phyloP scores from a whole-genome alignment of 2,797 vertebrate genomes.

The Phylloscopus collybita region DNA sequence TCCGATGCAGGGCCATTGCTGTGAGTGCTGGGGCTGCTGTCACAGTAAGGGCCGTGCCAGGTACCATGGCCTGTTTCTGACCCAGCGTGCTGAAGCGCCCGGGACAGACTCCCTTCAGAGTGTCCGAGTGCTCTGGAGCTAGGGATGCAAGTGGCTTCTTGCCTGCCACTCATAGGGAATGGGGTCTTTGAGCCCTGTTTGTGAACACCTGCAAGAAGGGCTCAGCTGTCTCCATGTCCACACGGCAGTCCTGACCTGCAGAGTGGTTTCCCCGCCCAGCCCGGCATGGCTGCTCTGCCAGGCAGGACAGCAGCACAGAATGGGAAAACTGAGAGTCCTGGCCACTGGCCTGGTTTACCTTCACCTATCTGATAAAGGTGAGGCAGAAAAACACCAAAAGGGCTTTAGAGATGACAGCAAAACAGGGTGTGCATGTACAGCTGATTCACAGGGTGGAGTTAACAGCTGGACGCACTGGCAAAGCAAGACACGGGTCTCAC shows the following conservation, averaged over 20 bases:
- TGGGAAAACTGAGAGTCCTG: not conserved
- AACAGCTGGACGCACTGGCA: not conserved
- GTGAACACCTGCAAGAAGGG: not conserved
- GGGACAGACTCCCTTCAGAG: not conserved
- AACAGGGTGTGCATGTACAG: not conserved
- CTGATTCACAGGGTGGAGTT: not conserved
- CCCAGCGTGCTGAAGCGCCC: accelerated
- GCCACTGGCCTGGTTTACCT: not conserved
- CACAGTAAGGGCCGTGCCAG: not conserved
- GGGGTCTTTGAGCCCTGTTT: not conserved
- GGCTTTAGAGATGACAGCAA: not conserved
- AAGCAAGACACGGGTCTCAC: not conserved
- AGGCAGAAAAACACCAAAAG: not conserved
- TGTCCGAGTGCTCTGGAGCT: not conserved
- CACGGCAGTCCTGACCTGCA: accelerated
- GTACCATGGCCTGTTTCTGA: not conserved
- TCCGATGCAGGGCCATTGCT: not conserved
- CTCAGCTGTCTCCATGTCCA: not conserved
- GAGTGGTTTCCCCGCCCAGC: not conserved
- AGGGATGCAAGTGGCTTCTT: not conserved
- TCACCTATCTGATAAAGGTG: not conserved
- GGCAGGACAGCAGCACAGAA: not conserved
- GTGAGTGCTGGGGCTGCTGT: not conserved
- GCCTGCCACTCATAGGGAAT: not conserved
- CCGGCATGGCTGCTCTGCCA: not conserved